phyloP scores from a whole-genome alignment of 1,140 invertebrate genomes.

The Nilaparvata lugens region DNA sequence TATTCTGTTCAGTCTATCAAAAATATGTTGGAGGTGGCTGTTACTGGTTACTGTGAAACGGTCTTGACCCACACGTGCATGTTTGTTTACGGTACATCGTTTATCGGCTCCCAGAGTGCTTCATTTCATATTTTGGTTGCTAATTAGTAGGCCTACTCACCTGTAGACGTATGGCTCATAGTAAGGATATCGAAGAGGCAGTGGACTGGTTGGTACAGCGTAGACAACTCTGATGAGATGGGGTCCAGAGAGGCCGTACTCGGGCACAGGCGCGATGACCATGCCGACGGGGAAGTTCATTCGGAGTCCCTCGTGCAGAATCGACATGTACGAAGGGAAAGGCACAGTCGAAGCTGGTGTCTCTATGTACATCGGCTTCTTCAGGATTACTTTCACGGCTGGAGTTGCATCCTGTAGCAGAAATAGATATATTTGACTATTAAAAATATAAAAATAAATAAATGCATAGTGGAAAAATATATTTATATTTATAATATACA shows the following conservation, averaged over 20 bases:
- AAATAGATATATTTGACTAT: neutral
- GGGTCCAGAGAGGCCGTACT: constrained; percentile 12
- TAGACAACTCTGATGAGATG: constrained; percentile 27
- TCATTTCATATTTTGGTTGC: no score
- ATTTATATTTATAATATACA: no score
- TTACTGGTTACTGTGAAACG: no score
- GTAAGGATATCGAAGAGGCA: constrained; percentile 21
- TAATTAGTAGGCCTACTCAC: no score
- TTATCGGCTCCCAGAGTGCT: no score
- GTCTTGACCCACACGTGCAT: no score
- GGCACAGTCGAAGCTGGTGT: constrained; percentile 21
- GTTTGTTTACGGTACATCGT: no score
- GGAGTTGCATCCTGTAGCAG: constrained; percentile 26
- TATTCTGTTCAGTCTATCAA: no score
- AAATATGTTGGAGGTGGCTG: no score
- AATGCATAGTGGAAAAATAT: neutral
- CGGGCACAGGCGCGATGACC: constrained; percentile 27
- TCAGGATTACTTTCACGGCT: constrained; percentile 26
- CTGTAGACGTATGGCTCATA: constrained; percentile 18
- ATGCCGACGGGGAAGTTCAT: constrained; percentile 27
- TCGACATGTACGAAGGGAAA: constrained; percentile 25
- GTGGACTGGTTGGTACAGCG: constrained; percentile 24
- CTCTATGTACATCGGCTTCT: constrained; percentile 24
- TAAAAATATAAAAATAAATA: neutral
- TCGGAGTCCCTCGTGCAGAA: constrained; percentile 27